phyloP scores from a whole-genome alignment of 1,140 invertebrate species.

The Camponotus vicinus region DNA sequence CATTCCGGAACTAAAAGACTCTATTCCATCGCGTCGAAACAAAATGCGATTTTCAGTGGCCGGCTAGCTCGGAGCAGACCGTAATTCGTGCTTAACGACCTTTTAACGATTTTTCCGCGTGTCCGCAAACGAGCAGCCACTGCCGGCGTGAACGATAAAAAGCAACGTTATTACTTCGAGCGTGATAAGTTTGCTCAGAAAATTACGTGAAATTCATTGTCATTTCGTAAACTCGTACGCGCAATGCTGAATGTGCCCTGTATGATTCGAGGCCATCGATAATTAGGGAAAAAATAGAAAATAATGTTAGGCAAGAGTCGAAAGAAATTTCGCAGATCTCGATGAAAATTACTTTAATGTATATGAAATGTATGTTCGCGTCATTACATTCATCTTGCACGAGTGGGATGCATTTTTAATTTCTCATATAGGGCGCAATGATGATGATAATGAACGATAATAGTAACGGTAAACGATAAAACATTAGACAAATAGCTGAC shows the following conservation, averaged over 20 bases:
- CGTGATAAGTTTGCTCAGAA: slow-evolving; percentile 50
- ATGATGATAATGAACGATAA: slow-evolving; percentile 15
- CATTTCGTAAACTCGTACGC: slow-evolving; percentile 10
- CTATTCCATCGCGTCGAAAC: slow-evolving; percentile 12
- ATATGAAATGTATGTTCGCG: not conserved
- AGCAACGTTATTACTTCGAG: slow-evolving; percentile 44
- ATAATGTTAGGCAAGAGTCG: not conserved
- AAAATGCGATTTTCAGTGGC: slow-evolving; percentile 51
- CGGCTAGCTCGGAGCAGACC: slow-evolving; percentile 10
- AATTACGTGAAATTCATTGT: slow-evolving; percentile 37
- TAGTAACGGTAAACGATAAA: slow-evolving; percentile 54
- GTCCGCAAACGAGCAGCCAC: slow-evolving; percentile 57
- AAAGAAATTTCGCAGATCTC: not conserved
- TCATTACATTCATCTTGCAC: not conserved
- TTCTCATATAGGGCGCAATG: not conserved
- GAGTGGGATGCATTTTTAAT: slow-evolving; percentile 23
- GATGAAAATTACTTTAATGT: slow-evolving; percentile 18
- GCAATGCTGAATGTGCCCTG: not conserved
- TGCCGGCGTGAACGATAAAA: slow-evolving; percentile 55
- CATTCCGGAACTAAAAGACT: slow-evolving; percentile 2
- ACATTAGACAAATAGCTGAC: slow-evolving; percentile 14
- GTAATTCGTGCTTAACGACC: slow-evolving; percentile 60
- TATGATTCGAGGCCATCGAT: not conserved
- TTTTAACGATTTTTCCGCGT: slow-evolving; percentile 64
- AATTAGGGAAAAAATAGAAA: not conserved